Evolutionary conservation across 2,888 invertebrate species (phyloP), one percentile per base, ranked within the genome.

Genomic region (Macrosoma leucophasiata): DNA sequence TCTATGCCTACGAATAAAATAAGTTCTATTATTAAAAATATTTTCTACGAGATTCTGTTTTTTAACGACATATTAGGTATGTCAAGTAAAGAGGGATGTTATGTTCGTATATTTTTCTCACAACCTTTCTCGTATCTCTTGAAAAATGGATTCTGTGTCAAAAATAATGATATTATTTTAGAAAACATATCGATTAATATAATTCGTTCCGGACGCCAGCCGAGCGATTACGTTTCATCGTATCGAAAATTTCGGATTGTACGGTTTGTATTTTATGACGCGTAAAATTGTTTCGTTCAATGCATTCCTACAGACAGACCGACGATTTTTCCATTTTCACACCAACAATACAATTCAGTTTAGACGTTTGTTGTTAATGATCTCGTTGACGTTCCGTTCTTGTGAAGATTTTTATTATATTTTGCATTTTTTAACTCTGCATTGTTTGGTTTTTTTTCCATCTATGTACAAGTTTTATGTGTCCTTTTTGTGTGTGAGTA

Each of bases 151-250:
- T 66, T 63, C 64, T 60, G 61, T 53, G 67, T 74, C 71, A 68
- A 64, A 66, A 62, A 67, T 72, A 70, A 75, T 69, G 64, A 69
- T 71, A 72, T 71, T 69, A 70, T 75, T 74, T 76, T 70, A 62
- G 68, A 67, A 76, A 72, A 73, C 66, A 62, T 61, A 78, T 78
- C 81, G 77, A 84, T 82, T 78, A 72, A 78, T 82, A 71, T 76
- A 62, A 81, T 84, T 82, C 78, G 77, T 65, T 64, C 69, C 73
- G 78, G 69, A 62, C 65, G 73, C 75, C 77, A 67, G 46, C 64
- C 51, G 50, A 49, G 59, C 62, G 65, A 61, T 68, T 63, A 62
- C 63, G 65, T 69, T 66, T 60, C 60, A 61, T 65, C 59, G 57
- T 50, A 59, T 66, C 58, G 59, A 59, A 58, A 61, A 64, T 63